Percentiles rank a stretch among this genome's conserved stretches.
phyloP scores from a whole-genome alignment of 2,888 invertebrate species.

The Morpho helenor region DNA sequence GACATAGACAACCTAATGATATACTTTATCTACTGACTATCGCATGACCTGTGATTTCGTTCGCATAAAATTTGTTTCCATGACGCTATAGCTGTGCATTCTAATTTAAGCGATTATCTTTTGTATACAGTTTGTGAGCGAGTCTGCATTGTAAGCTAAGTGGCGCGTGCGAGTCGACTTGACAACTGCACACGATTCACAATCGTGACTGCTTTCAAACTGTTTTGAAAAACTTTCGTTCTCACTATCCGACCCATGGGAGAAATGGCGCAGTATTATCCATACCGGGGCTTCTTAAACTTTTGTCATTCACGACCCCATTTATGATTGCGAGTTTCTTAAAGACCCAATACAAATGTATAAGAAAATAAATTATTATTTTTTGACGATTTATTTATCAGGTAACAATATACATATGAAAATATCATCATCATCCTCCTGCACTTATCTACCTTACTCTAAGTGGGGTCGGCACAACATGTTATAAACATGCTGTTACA shows the following conservation, averaged over 20 bases:
- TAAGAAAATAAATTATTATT: neutral
- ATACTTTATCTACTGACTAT: no score
- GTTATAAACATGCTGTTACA: no score
- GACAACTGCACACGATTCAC: slow-evolving; percentile 24
- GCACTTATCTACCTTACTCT: no score
- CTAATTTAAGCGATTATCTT: slow-evolving; percentile 5
- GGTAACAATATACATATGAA: no score
- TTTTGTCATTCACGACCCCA: neutral
- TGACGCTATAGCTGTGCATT: neutral
- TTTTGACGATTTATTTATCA: neutral
- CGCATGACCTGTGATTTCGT: no score
- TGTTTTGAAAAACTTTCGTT: slow-evolving; percentile 23
- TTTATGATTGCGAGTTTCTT: neutral
- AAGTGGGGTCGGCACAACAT: no score
- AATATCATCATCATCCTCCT: no score
- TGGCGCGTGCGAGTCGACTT: slow-evolving; percentile 30
- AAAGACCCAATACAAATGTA: neutral
- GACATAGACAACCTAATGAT: no score
- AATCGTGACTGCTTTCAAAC: slow-evolving; percentile 29
- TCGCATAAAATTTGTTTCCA: no score
- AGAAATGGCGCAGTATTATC: neutral
- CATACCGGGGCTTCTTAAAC: neutral
- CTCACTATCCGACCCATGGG: neutral
- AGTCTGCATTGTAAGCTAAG: slow-evolving; percentile 17
- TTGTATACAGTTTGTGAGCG: slow-evolving; percentile 1